Base-by-base conservation (phyloP, 37 sponge, comb jelly and placozoan species). In the Lycopodina hypogea region DNA sequence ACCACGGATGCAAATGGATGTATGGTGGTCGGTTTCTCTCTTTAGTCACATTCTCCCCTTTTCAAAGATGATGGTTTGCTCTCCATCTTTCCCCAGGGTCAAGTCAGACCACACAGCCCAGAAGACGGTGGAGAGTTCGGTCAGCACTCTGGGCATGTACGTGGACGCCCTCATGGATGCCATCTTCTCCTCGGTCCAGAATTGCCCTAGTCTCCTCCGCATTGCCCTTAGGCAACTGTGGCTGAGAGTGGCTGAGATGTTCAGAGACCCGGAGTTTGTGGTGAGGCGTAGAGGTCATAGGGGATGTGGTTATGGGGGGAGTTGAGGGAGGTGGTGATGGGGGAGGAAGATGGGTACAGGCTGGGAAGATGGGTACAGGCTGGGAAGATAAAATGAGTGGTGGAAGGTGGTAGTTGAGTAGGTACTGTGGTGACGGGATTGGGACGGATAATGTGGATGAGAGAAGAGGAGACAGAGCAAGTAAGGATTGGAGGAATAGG, bases 211-310 rank as follows among this genome's bases (percentile, higher is more conserved):
- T 1, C 24, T 94, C 22, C 69, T 94, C 50, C 70, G 94, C 9
- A 65, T 84, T 45, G 88, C 88, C 24, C 74, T 94, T 2, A 84
- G 83, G 51, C 85, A 87, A 67, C 86, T 94, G 61, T 90, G 90
- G 86, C 42, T 70, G 59, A 57, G 88, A 51, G 85, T 87, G 30
- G 81, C 81, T 6, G 88, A 83, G 39, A 78, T 68, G 40, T 94
- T 82, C 70, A 62, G 57, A 29, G 76, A 74, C 1, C 71, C 77
- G 40, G 88, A 88, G 36, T 53, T 69, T 56, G 61, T 58, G 64
- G 88, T 82, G 36, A 48, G 85, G 23, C 3, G 7, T n/a, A n/a
- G n/a, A n/a, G n/a, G n/a, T n/a, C n/a, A n/a, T n/a, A n/a, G n/a
- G n/a, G n/a, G n/a, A n/a, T n/a, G n/a, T n/a, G n/a, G n/a, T 6